Conservation (phyloP, 2,113 vertebrate species). For the Astur gentilis region DNA sequence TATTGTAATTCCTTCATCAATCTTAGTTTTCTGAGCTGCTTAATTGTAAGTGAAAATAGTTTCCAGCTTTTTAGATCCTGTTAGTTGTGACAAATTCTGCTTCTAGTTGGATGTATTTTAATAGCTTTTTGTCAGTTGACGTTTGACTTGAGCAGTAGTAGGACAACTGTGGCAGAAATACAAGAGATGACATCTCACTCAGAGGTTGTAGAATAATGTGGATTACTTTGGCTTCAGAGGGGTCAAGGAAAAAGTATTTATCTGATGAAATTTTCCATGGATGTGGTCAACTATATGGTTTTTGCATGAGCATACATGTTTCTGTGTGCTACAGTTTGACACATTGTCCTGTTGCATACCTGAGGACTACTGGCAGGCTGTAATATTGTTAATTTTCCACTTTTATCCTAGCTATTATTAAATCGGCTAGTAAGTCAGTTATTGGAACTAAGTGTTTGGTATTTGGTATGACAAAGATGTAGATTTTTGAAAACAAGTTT, state of each 20-base stretch:
- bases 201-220: neutral
- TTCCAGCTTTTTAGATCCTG: neutral
- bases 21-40: neutral
- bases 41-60: neutral
- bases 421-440: neutral
- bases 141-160: neutral
- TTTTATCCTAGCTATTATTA: neutral
- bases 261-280: neutral
- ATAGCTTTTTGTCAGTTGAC: neutral
- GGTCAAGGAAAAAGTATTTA: neutral
- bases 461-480: neutral
- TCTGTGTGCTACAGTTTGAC: neutral
- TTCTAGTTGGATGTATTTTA: neutral
- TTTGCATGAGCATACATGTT: rapidly evolving
- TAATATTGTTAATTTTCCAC: neutral
- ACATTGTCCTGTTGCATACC: neutral
- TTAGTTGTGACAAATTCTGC: neutral
- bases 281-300: neutral
- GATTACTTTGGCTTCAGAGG: neutral
- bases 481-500: neutral
- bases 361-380: neutral
- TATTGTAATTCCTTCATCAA: neutral
- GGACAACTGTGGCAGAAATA: neutral
- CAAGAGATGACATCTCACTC: neutral
- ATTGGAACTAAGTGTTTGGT: neutral